Evolutionary conservation across 2,113 vertebrate species (phyloP), one percentile per base, ranked within the genome.

Genomic region (Nycticryphes semicollaris): DNA sequence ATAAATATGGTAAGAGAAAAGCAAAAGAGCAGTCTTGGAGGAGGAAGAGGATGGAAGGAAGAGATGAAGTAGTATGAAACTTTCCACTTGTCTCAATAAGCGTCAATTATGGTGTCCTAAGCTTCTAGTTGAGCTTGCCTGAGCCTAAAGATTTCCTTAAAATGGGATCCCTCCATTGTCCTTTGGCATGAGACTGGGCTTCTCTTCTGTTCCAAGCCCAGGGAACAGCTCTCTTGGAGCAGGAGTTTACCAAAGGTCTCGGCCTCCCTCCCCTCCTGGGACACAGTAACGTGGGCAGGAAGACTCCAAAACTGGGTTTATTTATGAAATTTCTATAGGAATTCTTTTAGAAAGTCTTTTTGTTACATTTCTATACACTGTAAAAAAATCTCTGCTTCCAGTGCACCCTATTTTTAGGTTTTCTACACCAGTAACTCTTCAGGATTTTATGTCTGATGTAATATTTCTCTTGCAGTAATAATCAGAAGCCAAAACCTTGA

Each of bases 251-350:
- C 53, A 27, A 37, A 93, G 30, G 37, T 48, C 33, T 60, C 0
- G 0, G 13, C 20, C 45, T 7, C 9, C 4, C 14, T 41, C 45
- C 53, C 14, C 45, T 68, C 53, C 54, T 54, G 27, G 22, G 23
- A 37, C 64, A n/a, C 25, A 21, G 1, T 5, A 17, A 30, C 0
- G 0, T 31, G 73, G 51, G 6, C 20, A 39, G 31, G 18, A 75
- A 62, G 33, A 45, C 9, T 37, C 74, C 37, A 22, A 66, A 69
- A 9, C 35, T 59, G 22, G 12, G 16, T 66, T 77, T 59, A 33
- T 74, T 76, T 51, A 51, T n/a, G 43, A 74, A 51, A 64, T 50
- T 41, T 54, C 17, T 20, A 24, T 1, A 43, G 23, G 9, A 57
- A 4, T 23, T 80, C 27, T 79, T 56, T 45, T 15, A 1, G 3